Conservation (phyloP, 2,888 invertebrate species). For the Leucozona laternaria region DNA sequence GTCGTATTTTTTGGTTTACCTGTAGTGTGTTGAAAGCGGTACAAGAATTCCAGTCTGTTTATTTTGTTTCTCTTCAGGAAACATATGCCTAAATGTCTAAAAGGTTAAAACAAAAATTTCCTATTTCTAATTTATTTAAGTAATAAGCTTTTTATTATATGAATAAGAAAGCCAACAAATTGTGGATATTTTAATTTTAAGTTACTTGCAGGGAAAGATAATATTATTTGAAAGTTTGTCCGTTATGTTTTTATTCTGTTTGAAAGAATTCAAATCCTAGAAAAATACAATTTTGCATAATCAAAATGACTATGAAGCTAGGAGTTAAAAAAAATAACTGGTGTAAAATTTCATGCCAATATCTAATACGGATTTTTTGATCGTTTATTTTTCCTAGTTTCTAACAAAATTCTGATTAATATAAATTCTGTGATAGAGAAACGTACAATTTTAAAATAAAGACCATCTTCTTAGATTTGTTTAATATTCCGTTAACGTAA, state of each 20-base stretch:
- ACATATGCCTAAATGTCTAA: conserved; percentile 37
- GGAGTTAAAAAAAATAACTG: too few relatives aligned
- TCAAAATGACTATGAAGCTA: too few relatives aligned
- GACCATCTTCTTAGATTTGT: background rate
- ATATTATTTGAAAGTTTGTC: background rate
- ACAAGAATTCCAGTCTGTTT: conserved; percentile 15
- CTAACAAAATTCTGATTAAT: too few relatives aligned
- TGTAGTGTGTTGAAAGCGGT: conserved; percentile 37
- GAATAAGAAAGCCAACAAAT: background rate
- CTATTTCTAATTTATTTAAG: background rate
- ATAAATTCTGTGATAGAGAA: too few relatives aligned
- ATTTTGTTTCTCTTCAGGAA: conserved; percentile 27
- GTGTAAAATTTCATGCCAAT: too few relatives aligned
- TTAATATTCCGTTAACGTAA: background rate
- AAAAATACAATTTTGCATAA: too few relatives aligned
- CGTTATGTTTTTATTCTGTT: background rate
- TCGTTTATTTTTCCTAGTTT: too few relatives aligned
- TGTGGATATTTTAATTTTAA: background rate
- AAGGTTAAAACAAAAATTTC: background rate
- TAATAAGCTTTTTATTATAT: background rate
- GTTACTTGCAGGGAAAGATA: background rate
- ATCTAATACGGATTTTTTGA: too few relatives aligned
- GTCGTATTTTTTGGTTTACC: conserved; percentile 56
- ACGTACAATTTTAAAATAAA: background rate
- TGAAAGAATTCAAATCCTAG: background rate